Conservation (phyloP, 2,888 invertebrate species). For the Lymantria dispar region DNA sequence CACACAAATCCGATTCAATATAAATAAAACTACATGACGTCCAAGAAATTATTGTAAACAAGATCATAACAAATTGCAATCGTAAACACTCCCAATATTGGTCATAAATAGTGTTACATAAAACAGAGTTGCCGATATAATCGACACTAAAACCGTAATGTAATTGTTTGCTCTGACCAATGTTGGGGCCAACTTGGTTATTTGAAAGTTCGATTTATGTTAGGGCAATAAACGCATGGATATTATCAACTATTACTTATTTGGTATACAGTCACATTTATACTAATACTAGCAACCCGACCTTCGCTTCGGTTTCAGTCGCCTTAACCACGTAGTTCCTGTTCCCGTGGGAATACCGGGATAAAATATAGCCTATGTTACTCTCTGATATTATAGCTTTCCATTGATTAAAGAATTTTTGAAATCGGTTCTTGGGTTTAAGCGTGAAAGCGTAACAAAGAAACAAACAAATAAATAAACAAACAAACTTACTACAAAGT, state of each 20-base stretch:
- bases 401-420: too few species aligned
- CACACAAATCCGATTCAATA: background rate
- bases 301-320: too few species aligned
- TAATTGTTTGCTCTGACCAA: conserved; percentile 30
- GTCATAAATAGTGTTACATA: conserved; percentile 28
- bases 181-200: conserved; percentile 16
- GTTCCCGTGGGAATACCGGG: too few species aligned
- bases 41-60: conserved; percentile 24
- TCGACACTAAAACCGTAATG: conserved; percentile 31
- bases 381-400: too few species aligned
- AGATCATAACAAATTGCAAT: conserved; percentile 32
- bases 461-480: too few species aligned
- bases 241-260: background rate
- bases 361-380: too few species aligned
- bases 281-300: too few species aligned
- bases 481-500: too few species aligned
- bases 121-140: conserved; percentile 26
- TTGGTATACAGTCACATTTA: background rate
- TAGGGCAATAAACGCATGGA: conserved; percentile 13
- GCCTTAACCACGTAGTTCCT: too few species aligned
- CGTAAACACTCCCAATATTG: conserved; percentile 31
- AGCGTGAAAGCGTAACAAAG: too few species aligned
- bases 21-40: conserved; percentile 12
- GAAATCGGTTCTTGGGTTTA: too few species aligned
- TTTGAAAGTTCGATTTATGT: conserved; percentile 14